Base-by-base conservation (phyloP, 2,113 vertebrate species). In the Osmerus mordax region DNA sequence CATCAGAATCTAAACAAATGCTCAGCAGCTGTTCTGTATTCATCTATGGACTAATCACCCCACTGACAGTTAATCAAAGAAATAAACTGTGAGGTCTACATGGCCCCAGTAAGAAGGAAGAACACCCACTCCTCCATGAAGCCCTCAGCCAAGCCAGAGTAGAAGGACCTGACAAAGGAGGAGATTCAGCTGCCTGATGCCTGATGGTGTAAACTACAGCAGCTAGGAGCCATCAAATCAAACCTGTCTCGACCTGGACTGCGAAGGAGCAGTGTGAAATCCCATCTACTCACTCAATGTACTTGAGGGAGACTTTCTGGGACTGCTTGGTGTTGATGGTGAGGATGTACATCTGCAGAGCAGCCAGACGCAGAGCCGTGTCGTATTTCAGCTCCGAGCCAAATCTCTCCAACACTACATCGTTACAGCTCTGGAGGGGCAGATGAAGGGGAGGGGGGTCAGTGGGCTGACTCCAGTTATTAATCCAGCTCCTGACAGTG, bases 271-370 rank as follows among this genome's bases (percentile, higher is more conserved):
- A 53, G 36, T 23, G 55, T 80, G 60, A 74, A 80, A 85, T 52
- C 47, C 18, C 3, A 41, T 8, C 14, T 18, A 96, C 96, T 96
- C 91, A 99, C 97, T 99, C 96, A 62, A 99, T 98, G 74, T 98
- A 99, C 80, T 99, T 99, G 70, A 99, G 92, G 4, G 97, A 98
- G 82, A 98, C 97, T 90, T 98, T 99, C 91, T 97, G 97, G 0
- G 95, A 95, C 83, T 98, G 96, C 84, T 96, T 98, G 83, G 95
- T 96, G 84, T 95, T 97, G 77, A 98, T 92, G 18, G 96, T 98
- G 72, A 97, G 93, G 83, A 98, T 96, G 83, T 98, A 98, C 97
- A 99, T 98, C 87, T 99, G 97, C 78, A 99, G 86, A 0, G 97
- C 96, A 51, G 97, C 97, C 81, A 99, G 87, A 71, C 96, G 88